Base-by-base conservation (phyloP, 1,140 invertebrate genomes). In the Cydia fagiglandana region DNA sequence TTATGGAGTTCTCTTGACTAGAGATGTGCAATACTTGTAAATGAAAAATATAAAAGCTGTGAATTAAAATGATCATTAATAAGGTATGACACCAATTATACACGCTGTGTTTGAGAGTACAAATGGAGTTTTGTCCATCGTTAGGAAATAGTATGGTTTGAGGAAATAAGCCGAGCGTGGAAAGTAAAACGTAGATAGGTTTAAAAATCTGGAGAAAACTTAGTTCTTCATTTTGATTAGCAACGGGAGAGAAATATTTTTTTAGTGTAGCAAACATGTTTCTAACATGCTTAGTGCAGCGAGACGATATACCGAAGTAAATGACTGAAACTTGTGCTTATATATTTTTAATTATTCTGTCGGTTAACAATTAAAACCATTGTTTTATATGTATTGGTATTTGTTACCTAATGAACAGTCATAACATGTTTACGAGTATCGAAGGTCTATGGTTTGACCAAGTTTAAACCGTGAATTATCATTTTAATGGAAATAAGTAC, bases 231-330 rank as follows among this genome's bases (percentile, higher is more conserved):
- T 3, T 30, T 30, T 41, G 15, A 41, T 41, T 34, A 1, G 45
- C 66, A 38, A 17, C 12, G 4, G 66, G 66, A 0, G 66, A 70
- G 34, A 70, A 70, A 70, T 70, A 70, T 70, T 70, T 41, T 20
- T 7, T 61, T 5, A 61, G 2, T 24, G 56, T 24, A 20, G 9
- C 4, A 9, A 7, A 12, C 56, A 61, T 61, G 6, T 61, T 12
- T 17, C n/a, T 56, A 7, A 1, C 2, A 24, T 1, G 20, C 30
- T 2, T 45, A 13, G 41, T 45, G 41, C 41, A 45, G 41, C 10
- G 0, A 45, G 12, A 45, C 10, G 41, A 45, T 1, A 45, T 45
- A 45, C 41, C 17, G n/a, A 53, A 53, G 50, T n/a, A 53, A 53
- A 53, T 53, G n/a, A 53, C 13, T 45, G 2, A 53, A 53, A 13